A percentile compares a stretch with the other conserved stretches of the same genome.
Conservation (phyloP, 37 sponge, comb jelly and placozoan genomes). For the Axinella damicornis region DNA sequence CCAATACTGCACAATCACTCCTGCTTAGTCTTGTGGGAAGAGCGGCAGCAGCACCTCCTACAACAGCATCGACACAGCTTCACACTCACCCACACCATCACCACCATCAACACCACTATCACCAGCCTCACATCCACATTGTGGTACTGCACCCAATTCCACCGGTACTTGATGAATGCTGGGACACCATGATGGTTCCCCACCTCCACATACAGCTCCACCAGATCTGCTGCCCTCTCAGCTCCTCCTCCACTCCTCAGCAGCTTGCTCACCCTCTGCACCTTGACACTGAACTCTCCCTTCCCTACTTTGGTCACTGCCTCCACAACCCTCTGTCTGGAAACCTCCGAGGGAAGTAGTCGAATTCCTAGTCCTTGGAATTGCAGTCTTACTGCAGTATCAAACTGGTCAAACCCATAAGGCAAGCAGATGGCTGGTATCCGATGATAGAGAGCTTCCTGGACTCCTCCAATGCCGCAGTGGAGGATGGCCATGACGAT, state of each 20-base stretch:
- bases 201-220: conserved; percentile 55
- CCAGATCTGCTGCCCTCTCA: conserved; percentile 50
- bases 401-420: background rate
- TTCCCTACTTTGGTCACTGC: background rate
- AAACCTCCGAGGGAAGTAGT: background rate
- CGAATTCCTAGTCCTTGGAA: background rate
- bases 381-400: conserved; percentile 24
- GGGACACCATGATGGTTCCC: conserved; percentile 63
- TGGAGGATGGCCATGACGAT: conserved; percentile 56
- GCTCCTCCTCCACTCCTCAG: conserved; percentile 44
- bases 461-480: conserved; percentile 45
- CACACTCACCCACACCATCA: background rate
- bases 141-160: conserved; percentile 68
- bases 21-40: too few relatives aligned
- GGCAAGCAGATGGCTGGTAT: conserved; percentile 46
- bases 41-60: too few relatives aligned
- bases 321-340: background rate
- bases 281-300: background rate
- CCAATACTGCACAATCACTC: too few relatives aligned
- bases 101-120: background rate
- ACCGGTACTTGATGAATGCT: conserved; percentile 60
- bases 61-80: too few relatives aligned
- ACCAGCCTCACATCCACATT: conserved; percentile 53
- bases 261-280: background rate
- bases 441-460: conserved; percentile 44